Conservation (phyloP, 1,140 invertebrate species). For the Brevipalpus yothersi region DNA sequence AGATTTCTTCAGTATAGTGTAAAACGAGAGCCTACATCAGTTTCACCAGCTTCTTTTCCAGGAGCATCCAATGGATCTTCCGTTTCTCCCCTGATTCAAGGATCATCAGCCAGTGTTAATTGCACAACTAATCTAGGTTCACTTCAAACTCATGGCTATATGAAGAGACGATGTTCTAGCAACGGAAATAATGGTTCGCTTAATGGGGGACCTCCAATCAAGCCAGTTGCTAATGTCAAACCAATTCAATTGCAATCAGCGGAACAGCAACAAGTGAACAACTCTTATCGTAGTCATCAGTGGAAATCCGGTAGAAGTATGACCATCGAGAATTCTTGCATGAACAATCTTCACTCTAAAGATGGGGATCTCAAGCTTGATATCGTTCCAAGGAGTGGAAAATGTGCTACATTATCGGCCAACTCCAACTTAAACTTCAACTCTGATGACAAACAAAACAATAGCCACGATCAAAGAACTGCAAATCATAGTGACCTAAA, state of each 20-base stretch:
- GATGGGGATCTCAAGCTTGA: too few relatives aligned
- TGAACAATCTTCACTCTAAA: too few relatives aligned
- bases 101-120: too few relatives aligned
- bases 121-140: too few relatives aligned
- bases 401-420: too few relatives aligned
- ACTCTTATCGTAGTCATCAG: neutral
- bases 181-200: neutral
- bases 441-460: neutral
- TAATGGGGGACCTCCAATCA: neutral
- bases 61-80: neutral
- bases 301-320: neutral
- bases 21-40: constrained; percentile 23
- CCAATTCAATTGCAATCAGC: neutral
- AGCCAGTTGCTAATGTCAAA: constrained; percentile 5
- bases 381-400: too few relatives aligned
- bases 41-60: neutral
- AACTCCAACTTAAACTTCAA: too few relatives aligned
- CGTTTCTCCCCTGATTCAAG: too few relatives aligned
- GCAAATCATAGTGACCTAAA: neutral
- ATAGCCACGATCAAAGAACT: neutral
- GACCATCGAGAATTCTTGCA: neutral
- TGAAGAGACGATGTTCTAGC: too few relatives aligned
- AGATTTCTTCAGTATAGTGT: constrained; percentile 39
- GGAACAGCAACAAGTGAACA: neutral
- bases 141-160: too few relatives aligned